Evolutionary conservation across 2,888 invertebrate genomes (phyloP).

Genomic region (Glaucopsyche alexis): DNA sequence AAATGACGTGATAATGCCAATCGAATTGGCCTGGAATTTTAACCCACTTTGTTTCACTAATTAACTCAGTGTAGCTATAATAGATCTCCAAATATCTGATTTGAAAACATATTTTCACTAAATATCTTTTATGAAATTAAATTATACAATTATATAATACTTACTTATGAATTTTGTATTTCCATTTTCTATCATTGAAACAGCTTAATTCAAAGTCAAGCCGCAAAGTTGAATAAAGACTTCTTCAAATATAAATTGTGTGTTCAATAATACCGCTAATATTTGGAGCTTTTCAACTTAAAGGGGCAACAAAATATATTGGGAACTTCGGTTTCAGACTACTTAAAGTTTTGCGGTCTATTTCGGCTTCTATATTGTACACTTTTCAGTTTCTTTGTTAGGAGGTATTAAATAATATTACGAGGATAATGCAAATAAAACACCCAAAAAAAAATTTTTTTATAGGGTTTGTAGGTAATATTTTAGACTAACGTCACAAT

Average conservation of each 20-base stretch:
- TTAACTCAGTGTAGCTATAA: too few species aligned
- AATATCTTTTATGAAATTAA: too few species aligned
- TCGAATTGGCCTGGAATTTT: too few species aligned
- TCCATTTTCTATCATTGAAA: not conserved
- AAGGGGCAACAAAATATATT: slow-evolving; percentile 12
- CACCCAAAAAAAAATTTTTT: too few species aligned
- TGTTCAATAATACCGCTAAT: slow-evolving; percentile 22
- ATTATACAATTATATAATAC: too few species aligned
- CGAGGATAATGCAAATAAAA: not conserved
- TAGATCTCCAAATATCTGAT: too few species aligned
- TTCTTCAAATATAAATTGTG: not conserved
- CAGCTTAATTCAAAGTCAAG: not conserved
- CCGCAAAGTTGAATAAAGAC: not conserved
- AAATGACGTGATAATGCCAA: too few species aligned
- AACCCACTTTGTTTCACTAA: too few species aligned
- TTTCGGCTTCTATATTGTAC: slow-evolving; percentile 9
- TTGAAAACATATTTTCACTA: too few species aligned
- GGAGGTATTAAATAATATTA: not conserved
- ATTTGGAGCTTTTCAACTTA: slow-evolving; percentile 10
- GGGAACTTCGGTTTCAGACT: slow-evolving; percentile 1
- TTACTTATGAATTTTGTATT: not conserved
- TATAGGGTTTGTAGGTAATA: too few species aligned
- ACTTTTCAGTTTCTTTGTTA: not conserved
- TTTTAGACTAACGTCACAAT: too few species aligned
- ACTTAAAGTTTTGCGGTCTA: slow-evolving; percentile 18